Percentiles rank a stretch among this genome's conserved stretches.
phyloP scores from a whole-genome alignment of 2,797 vertebrate genomes.

The Sitta carolinensis region DNA sequence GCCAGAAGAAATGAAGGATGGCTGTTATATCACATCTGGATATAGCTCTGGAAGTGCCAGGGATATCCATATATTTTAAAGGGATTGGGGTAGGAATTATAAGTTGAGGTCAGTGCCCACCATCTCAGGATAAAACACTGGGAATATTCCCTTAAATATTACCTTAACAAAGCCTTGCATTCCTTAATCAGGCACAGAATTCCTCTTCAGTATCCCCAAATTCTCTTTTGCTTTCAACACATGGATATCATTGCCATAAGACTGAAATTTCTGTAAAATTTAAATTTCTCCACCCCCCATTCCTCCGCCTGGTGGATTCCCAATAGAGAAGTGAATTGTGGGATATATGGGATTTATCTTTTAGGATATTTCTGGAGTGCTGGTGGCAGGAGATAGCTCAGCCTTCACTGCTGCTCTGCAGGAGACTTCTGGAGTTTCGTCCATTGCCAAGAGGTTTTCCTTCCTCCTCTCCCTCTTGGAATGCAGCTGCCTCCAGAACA shows the following conservation, averaged over 20 bases:
- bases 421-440: not conserved
- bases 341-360: rapidly evolving
- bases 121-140: not conserved
- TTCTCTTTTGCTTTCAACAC: not conserved
- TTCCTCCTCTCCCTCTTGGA: not conserved
- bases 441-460: not conserved
- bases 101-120: not conserved
- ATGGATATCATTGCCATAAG: too few relatives aligned
- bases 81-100: rapidly evolving
- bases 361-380: not conserved
- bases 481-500: not conserved
- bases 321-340: not conserved
- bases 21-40: not conserved
- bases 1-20: not conserved
- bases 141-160: not conserved
- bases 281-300: not conserved
- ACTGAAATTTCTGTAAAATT: not conserved
- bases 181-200: not conserved
- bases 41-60: not conserved
- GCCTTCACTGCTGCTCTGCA: not conserved
- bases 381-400: not conserved
- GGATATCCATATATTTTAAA: not conserved
- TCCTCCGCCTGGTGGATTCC: not conserved
- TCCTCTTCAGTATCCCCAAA: not conserved
- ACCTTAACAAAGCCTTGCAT: not conserved